Conservation (phyloP, 2,888 invertebrate species). For the Cynaeus angustus region DNA sequence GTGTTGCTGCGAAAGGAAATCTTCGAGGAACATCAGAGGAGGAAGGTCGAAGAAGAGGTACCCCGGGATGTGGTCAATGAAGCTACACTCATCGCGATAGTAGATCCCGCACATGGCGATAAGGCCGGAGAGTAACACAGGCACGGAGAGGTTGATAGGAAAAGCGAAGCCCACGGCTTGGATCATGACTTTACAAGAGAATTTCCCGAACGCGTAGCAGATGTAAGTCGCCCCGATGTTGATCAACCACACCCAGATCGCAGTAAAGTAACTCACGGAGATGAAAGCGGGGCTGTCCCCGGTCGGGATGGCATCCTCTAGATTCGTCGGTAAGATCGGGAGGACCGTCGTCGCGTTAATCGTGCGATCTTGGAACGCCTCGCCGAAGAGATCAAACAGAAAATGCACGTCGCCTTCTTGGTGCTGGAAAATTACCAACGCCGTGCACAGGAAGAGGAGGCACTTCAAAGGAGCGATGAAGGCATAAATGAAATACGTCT, state of each 20-base stretch:
- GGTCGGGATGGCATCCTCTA: constrained; percentile 58
- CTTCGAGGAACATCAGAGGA: constrained; percentile 72
- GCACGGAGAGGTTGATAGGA: constrained; percentile 85
- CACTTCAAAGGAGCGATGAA: constrained; percentile 86
- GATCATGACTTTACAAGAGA: constrained; percentile 91
- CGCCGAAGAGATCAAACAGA: constrained; percentile 72
- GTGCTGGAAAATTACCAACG: constrained; percentile 74
- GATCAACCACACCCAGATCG: constrained; percentile 78
- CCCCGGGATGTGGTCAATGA: constrained; percentile 85
- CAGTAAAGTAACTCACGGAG: constrained; percentile 68
- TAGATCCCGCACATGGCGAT: constrained; percentile 80
- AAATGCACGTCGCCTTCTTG: constrained; percentile 71
- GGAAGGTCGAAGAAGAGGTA: constrained; percentile 90
- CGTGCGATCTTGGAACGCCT: constrained; percentile 73
- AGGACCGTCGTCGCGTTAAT: constrained; percentile 75
- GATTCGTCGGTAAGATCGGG: constrained; percentile 68
- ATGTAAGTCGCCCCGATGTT: constrained; percentile 81
- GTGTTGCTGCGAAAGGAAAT: constrained; percentile 77
- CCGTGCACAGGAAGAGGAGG: constrained; percentile 79
- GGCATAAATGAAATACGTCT: constrained; percentile 83
- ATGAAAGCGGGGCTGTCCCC: constrained; percentile 50
- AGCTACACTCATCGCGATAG: constrained; percentile 79
- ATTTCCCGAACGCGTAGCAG: constrained; percentile 82
- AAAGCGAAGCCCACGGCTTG: constrained; percentile 91
- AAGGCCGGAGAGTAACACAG: constrained; percentile 81